These are phyloP conservation scores for Podilymbus podiceps DNA, from an alignment of 2,113 vertebrate genomes.

Conservation along the genomic window DNA sequence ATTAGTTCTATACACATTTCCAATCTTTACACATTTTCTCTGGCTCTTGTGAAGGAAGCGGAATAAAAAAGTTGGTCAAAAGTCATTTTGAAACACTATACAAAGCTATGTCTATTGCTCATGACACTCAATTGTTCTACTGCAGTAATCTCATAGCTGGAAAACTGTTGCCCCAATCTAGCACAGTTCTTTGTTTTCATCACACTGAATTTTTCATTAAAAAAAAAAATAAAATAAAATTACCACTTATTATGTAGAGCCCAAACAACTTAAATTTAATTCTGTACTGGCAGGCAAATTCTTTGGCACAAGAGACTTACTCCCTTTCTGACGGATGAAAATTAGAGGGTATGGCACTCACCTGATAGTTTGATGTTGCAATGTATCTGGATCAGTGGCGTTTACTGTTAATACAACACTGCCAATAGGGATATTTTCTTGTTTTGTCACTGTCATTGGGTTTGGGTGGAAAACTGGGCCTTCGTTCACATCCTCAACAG, in stretches of 20 bases:
- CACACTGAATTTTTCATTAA: background rate
- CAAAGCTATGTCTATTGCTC: background rate
- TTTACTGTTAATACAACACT: constrained; percentile 88
- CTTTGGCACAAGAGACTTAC: background rate
- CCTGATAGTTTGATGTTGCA: constrained; percentile 92
- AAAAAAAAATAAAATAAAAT: background rate
- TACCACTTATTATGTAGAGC: background rate
- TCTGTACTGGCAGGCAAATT: background rate
- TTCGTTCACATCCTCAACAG: constrained; percentile 90
- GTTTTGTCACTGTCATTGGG: constrained; percentile 85
- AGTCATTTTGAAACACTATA: background rate
- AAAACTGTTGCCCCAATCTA: background rate
- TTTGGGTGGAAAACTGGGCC: constrained; percentile 92
- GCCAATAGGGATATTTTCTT: constrained; percentile 87
- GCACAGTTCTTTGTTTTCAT: background rate
- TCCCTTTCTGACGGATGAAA: fast-evolving
- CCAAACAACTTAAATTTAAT: background rate
- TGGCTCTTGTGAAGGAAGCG: background rate
- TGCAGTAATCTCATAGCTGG: background rate
- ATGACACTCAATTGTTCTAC: background rate
- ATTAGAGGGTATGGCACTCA: constrained; percentile 40
- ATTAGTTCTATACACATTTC: background rate
- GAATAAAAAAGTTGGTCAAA: background rate
- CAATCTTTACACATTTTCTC: background rate
- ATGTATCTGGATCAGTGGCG: constrained; percentile 90